Percentiles rank a stretch among this genome's conserved stretches.
These are phyloP conservation scores for Threskiornis aethiopicus DNA, from an alignment of 2,797 vertebrate species.

Conservation along the genomic window DNA sequence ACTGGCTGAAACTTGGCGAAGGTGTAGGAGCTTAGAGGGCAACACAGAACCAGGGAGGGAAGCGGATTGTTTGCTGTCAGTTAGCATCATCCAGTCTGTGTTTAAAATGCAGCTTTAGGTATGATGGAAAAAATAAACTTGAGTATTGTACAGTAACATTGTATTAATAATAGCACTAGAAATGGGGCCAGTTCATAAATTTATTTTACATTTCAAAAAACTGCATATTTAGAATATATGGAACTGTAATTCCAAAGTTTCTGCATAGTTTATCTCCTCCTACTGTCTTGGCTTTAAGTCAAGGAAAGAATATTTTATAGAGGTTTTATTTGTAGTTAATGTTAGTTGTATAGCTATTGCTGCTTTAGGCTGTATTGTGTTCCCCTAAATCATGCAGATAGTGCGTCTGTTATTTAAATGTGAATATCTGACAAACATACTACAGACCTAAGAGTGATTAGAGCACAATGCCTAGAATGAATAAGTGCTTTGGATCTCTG, in stretches of 20 bases:
- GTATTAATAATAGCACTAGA: not conserved
- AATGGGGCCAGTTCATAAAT: not conserved
- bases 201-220: not conserved
- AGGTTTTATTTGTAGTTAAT: not conserved
- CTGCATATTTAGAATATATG: not conserved
- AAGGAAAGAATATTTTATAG: not conserved
- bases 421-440: not conserved
- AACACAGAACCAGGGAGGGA: not conserved
- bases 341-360: not conserved
- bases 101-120: not conserved
- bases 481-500: not conserved
- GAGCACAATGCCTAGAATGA: not conserved
- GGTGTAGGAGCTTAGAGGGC: not conserved
- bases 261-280: not conserved
- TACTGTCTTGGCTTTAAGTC: not conserved
- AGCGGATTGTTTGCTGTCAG: not conserved
- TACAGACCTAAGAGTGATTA: not conserved
- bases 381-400: not conserved
- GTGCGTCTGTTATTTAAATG: constrained; percentile 1
- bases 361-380: not conserved
- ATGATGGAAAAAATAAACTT: not conserved
- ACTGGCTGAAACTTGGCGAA: not conserved
- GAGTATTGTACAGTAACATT: not conserved
- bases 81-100: not conserved
- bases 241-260: not conserved